phyloP scores from a whole-genome alignment of 2,888 invertebrate species.

The Tolmerus cingulatus region DNA sequence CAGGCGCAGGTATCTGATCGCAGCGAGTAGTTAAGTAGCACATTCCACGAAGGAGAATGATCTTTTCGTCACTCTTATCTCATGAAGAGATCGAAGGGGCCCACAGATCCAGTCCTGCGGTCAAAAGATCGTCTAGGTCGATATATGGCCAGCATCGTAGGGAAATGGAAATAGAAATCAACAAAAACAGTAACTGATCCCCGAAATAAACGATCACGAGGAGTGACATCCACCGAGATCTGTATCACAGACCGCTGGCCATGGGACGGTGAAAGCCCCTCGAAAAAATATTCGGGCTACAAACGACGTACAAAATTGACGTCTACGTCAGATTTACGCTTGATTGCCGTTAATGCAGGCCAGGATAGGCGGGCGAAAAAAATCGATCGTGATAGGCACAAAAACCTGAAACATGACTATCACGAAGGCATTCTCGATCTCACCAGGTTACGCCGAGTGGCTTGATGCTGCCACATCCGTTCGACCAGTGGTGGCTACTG shows the following conservation, averaged over 20 bases:
- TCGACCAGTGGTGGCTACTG: neutral
- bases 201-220: neutral
- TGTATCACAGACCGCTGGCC: neutral
- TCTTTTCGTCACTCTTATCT: constrained; percentile 35
- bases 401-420: neutral
- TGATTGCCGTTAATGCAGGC: constrained; percentile 2
- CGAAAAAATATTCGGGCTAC: neutral
- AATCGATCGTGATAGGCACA: neutral
- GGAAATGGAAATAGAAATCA: neutral
- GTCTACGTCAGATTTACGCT: constrained; percentile 24
- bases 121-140: neutral
- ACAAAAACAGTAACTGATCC: neutral
- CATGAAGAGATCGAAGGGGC: neutral
- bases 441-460: neutral
- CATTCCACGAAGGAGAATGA: constrained; percentile 10
- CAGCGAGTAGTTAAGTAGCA: constrained; percentile 13
- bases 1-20: neutral
- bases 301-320: constrained; percentile 12
- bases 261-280: neutral
- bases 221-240: constrained; percentile 17
- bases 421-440: constrained; percentile 10
- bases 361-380: neutral
- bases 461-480: neutral
- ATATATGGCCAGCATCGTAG: neutral
- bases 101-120: neutral